Percentiles rank a stretch among this genome's conserved stretches.
phyloP scores from a whole-genome alignment of 2,888 invertebrate genomes.

The Ditula angustiorana region DNA sequence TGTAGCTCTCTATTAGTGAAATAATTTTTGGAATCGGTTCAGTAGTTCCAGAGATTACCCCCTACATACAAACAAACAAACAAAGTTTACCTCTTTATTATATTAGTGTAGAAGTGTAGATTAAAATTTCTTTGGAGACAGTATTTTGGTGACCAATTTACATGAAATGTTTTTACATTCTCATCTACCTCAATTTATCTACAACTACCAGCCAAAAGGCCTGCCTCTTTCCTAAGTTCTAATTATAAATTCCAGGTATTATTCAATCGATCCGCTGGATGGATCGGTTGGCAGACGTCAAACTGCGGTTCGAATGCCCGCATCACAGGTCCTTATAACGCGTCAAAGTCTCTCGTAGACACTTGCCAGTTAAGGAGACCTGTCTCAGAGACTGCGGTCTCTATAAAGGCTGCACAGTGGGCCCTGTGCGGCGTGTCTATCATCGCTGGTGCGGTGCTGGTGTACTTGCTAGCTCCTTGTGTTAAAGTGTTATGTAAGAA shows the following conservation, averaged over 20 bases:
- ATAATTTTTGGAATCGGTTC: too few species aligned
- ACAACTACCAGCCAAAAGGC: too few species aligned
- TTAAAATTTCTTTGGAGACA: too few species aligned
- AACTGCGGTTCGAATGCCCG: slow-evolving; percentile 72
- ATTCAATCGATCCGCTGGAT: slow-evolving; percentile 78
- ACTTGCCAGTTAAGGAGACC: slow-evolving; percentile 58
- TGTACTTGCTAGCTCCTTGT: slow-evolving; percentile 72
- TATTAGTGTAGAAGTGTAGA: too few species aligned
- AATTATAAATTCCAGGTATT: slow-evolving; percentile 63
- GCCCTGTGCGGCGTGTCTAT: slow-evolving; percentile 67
- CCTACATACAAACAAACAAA: too few species aligned
- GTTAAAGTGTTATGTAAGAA: slow-evolving; percentile 61
- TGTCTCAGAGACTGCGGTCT: slow-evolving; percentile 58
- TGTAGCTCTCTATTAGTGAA: too few species aligned
- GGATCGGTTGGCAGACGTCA: slow-evolving; percentile 76
- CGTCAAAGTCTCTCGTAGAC: slow-evolving; percentile 55
- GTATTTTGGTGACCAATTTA: too few species aligned
- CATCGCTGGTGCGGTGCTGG: slow-evolving; percentile 64
- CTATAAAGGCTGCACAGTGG: slow-evolving; percentile 76
- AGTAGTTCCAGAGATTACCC: too few species aligned
- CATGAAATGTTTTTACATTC: too few species aligned
- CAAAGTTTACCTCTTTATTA: too few species aligned
- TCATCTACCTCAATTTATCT: too few species aligned
- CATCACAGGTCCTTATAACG: slow-evolving; percentile 71
- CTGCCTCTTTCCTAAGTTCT: not conserved